These are phyloP conservation scores for Prinia subflava DNA, from an alignment of 2,113 vertebrate genomes.

Conservation along the genomic window DNA sequence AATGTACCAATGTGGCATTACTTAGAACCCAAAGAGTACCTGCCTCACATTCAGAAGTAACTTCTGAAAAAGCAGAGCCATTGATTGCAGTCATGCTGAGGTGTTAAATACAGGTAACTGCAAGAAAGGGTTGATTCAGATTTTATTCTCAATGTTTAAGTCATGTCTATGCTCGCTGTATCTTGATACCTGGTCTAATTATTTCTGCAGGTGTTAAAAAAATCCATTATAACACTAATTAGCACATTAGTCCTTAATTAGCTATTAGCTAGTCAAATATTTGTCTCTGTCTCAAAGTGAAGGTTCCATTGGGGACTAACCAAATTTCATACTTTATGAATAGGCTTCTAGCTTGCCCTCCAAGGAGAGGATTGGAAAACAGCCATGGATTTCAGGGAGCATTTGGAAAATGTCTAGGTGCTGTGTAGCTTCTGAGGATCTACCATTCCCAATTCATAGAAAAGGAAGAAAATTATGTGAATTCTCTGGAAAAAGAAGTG, in stretches of 20 bases:
- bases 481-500: neutral
- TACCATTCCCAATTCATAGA: neutral
- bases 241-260: neutral
- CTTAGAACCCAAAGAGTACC: neutral
- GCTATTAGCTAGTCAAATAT: constrained; percentile 4
- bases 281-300: neutral
- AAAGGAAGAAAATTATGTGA: neutral
- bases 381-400: neutral
- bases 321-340: neutral
- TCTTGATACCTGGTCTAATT: constrained; percentile 8
- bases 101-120: neutral
- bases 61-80: neutral
- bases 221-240: constrained; percentile 25
- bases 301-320: neutral
- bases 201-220: constrained; percentile 21
- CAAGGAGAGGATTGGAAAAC: neutral
- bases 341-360: neutral
- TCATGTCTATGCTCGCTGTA: neutral
- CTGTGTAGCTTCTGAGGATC: neutral
- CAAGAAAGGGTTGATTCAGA: neutral
- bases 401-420: neutral
- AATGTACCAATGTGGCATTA: neutral
- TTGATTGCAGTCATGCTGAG: neutral
- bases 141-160: neutral
- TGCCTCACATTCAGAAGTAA: neutral